Percentiles rank a stretch among this genome's conserved stretches.
phyloP scores from a whole-genome alignment of 2,888 invertebrate genomes.

The Volucella zonaria region DNA sequence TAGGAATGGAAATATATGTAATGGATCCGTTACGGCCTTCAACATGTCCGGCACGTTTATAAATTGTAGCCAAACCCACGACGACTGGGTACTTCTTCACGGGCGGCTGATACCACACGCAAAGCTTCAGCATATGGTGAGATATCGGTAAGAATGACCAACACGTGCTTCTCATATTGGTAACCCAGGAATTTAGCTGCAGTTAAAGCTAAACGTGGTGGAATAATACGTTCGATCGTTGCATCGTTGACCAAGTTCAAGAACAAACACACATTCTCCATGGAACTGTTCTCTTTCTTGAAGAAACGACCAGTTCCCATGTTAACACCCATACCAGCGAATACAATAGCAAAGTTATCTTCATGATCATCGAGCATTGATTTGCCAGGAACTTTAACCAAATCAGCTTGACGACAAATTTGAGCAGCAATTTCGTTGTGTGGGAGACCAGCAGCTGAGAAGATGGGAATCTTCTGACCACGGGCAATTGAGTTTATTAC shows the following conservation, averaged over 20 bases:
- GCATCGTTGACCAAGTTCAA: constrained; percentile 99
- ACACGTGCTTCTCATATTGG: no score
- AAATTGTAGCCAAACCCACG: constrained; percentile 99
- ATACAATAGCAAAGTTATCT: constrained; percentile 99
- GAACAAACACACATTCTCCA: constrained; percentile 99
- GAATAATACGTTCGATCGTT: constrained; percentile 99
- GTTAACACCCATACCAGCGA: constrained; percentile 99
- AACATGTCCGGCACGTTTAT: constrained; percentile 99
- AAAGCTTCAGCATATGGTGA: constrained; percentile 99
- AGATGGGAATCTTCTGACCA: no score
- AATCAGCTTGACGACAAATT: no score
- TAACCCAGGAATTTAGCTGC: no score
- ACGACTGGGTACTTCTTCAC: constrained; percentile 99
- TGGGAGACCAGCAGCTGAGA: no score
- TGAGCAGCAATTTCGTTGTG: no score
- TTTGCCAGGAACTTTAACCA: constrained; percentile 94
- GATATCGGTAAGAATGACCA: constrained; percentile 99
- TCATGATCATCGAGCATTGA: constrained; percentile 96
- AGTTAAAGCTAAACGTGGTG: constrained; percentile 98
- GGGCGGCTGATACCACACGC: constrained; percentile 99
- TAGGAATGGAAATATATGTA: constrained; percentile 99
- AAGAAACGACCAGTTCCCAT: constrained; percentile 99
- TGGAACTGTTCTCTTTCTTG: constrained; percentile 99
- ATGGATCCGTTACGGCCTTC: constrained; percentile 99
- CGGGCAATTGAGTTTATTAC: constrained; percentile 99